Evolutionary conservation across 2,888 invertebrate genomes (phyloP), one percentile per base, ranked within the genome.

Genomic region (Coenonympha glycerion): DNA sequence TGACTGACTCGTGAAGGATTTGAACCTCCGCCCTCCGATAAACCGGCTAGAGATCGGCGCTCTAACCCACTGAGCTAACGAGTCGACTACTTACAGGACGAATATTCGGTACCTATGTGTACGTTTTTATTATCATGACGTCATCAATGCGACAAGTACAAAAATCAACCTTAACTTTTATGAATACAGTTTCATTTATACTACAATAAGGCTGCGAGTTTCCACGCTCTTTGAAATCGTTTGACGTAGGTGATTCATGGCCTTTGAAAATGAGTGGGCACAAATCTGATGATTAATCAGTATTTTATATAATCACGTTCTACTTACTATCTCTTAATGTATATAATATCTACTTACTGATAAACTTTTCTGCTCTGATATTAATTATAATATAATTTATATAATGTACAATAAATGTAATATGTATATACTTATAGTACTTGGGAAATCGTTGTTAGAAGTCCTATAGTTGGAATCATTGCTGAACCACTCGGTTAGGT

Each of bases 51-150:
- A 62, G 63, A 64, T 63, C 65, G 67, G 63, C 46, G 66, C 66
- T 64, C 65, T 68, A 49, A 66, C 67, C 66, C 61, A 63, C 68
- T 68, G 64, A 69, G 66, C 64, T 65, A 64, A 67, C 62, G 63
- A 67, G 62, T 56, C 63, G 30, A 3, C 8, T 24, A 5, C 4
- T 5, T 0, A 1, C 0, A 2, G 0, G 2, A 5, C 3, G 1
- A 39, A 24, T 24, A 16, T 24, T 9, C 3, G 15, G 39, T 24
- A n/a, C n/a, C n/a, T n/a, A 24, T 39, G 8, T 3, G 0, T 24
- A 24, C 3, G 13, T 9, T 3, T 15, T 11, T 2, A 2, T 4
- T 13, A 22, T 22, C 13, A 21, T 39, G 5, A 24, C 24, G 39
- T 39, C 39, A 39, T 39, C 9, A 15, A 15, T 15, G 15, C 8